Percentiles rank a stretch among this genome's conserved stretches.
These are phyloP conservation scores for Pandemis cinnamomeana DNA, from an alignment of 2,888 invertebrate genomes.

Conservation along the genomic window DNA sequence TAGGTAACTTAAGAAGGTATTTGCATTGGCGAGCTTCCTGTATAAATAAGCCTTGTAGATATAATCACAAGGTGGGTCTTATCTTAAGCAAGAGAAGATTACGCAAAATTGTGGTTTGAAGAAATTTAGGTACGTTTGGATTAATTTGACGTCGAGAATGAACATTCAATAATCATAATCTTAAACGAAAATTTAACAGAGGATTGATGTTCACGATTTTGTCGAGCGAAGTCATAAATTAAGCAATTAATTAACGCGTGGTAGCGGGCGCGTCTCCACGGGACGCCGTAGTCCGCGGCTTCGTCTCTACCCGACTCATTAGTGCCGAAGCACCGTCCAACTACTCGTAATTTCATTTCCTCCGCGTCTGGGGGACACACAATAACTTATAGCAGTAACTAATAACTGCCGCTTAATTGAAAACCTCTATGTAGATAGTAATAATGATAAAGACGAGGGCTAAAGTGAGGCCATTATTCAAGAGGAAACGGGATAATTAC, in stretches of 20 bases:
- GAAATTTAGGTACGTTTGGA: conserved; percentile 32
- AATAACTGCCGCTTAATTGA: conserved; percentile 37
- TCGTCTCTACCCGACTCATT: conserved; percentile 37
- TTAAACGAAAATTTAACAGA: background rate
- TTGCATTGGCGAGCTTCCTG: conserved; percentile 6
- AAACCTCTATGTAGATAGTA: conserved; percentile 30
- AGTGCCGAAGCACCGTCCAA: conserved; percentile 38
- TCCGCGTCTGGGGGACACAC: conserved; percentile 34
- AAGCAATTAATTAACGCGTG: conserved; percentile 34
- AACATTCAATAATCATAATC: conserved; percentile 36
- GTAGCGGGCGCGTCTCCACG: conserved; percentile 27
- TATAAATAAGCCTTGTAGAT: conserved; percentile 15
- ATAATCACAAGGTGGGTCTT: conserved; percentile 11
- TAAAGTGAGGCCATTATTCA: conserved; percentile 56
- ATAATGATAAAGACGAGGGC: conserved; percentile 57
- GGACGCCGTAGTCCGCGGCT: conserved; percentile 32
- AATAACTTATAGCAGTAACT: conserved; percentile 39
- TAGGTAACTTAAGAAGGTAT: background rate
- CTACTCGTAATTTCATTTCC: conserved; percentile 41
- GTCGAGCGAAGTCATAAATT: conserved; percentile 16
- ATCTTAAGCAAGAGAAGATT: conserved; percentile 28
- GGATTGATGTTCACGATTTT: conserved; percentile 12
- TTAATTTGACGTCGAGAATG: conserved; percentile 32
- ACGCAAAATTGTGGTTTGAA: conserved; percentile 30
- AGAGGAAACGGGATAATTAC: conserved; percentile 65